Evolutionary conservation across 2,797 vertebrate species (phyloP).

Genomic region (Manis crassicaudata): DNA sequence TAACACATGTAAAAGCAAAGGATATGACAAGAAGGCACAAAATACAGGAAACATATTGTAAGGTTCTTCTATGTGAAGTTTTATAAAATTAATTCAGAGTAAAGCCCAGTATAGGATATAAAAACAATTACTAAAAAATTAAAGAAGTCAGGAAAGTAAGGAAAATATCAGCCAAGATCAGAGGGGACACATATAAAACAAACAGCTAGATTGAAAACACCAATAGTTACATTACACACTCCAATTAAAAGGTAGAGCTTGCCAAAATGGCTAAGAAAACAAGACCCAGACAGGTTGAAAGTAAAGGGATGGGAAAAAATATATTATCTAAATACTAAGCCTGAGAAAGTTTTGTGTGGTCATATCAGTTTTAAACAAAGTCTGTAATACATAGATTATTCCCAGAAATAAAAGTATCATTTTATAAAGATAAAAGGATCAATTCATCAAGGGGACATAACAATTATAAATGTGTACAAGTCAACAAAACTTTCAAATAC

Average conservation of each 20-base stretch:
- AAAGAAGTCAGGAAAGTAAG: not conserved
- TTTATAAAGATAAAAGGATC: not conserved
- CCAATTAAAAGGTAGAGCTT: not conserved
- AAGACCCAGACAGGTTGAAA: not conserved
- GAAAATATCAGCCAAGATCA: not conserved
- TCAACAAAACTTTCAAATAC: not conserved
- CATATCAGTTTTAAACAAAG: not conserved
- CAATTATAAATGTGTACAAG: not conserved
- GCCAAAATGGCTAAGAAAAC: not conserved
- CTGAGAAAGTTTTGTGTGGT: not conserved
- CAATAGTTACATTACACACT: not conserved
- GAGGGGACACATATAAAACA: not conserved
- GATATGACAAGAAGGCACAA: not conserved
- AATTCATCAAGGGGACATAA: not conserved
- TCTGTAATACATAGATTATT: not conserved
- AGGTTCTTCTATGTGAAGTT: not conserved
- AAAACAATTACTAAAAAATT: not conserved
- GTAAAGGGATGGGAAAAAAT: not conserved
- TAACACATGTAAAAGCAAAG: not conserved
- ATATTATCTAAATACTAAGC: not conserved
- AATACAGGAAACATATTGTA: not conserved
- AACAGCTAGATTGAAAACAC: not conserved
- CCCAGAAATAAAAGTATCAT: not conserved
- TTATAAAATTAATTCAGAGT: not conserved
- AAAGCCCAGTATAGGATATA: not conserved